Base-by-base conservation (phyloP, 2,113 vertebrate species). In the Columba janthina region DNA sequence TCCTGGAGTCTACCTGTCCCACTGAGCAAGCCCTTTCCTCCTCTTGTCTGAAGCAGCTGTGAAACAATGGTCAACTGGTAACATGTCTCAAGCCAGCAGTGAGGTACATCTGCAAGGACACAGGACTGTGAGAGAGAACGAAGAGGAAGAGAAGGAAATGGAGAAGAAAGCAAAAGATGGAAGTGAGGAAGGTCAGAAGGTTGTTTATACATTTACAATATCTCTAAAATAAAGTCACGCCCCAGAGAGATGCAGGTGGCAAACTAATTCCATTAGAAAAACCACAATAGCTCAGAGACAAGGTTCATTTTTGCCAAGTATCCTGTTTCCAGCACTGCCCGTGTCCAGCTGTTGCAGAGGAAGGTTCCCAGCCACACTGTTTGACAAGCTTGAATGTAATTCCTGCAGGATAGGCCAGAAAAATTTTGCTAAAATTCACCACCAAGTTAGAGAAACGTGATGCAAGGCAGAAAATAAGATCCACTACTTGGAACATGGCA, bases 121-220 rank as follows among this genome's bases (percentile, higher is more conserved):
- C 19, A 11, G 58, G 61, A 32, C 48, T 44, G 46, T 64, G 81
- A 82, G 74, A 81, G 73, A 82, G 62, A 57, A 85, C 32, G 56
- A 71, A 66, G 74, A 93, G 71, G 75, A 94, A 94, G 58, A 91
- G 74, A 76, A 93, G 96, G 94, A 96, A 97, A 78, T 13, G 6
- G 31, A 83, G 64, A 86, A 90, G 76, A 93, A 93, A 93, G 90
- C 61, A 94, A 84, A 90, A 92, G 69, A 65, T 89, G 92, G 77
- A 96, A 93, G 38, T 10, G 58, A 95, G 96, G 93, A 96, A 96
- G 95, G 89, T 88, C 85, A 95, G 79, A 75, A 84, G 90, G 93
- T 73, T 96, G 87, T 88, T 96, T 79, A 85, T 44, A 46, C 6
- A 7, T 65, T 76, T 79, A 88, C 40, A 96, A 62, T 75, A 89